A percentile compares a stretch with the other conserved stretches of the same genome.
Conservation (phyloP, 1,140 invertebrate genomes). For the Calliphora vicina region DNA sequence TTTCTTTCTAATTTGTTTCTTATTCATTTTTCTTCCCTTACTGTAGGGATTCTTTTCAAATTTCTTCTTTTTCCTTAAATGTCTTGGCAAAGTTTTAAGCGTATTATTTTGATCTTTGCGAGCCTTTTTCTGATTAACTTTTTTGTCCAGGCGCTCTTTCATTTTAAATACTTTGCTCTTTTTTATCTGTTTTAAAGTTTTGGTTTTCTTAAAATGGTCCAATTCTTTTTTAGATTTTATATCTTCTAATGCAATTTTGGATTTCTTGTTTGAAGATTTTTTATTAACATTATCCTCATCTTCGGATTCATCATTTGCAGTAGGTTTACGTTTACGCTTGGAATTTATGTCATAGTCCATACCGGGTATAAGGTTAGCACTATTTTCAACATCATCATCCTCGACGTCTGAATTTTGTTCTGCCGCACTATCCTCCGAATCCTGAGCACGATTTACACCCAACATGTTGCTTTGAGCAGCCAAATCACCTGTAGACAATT, state of each 20-base stretch:
- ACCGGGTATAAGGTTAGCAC: slow-evolving; percentile 66
- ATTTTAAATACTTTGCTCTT: slow-evolving; percentile 78
- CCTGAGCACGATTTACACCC: slow-evolving; percentile 70
- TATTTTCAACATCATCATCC: slow-evolving; percentile 50
- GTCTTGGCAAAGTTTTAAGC: slow-evolving; percentile 55
- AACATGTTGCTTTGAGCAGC: slow-evolving; percentile 74
- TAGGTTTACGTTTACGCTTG: slow-evolving; percentile 40
- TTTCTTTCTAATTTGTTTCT: slow-evolving; percentile 51
- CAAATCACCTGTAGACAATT: slow-evolving; percentile 72
- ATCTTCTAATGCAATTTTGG: slow-evolving; percentile 39
- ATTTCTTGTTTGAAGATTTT: slow-evolving; percentile 36
- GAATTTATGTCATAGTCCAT: slow-evolving; percentile 66
- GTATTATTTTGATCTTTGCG: slow-evolving; percentile 56
- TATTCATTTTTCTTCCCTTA: slow-evolving; percentile 52
- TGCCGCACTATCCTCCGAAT: slow-evolving; percentile 62
- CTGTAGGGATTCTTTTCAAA: slow-evolving; percentile 45
- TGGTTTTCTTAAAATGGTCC: slow-evolving; percentile 72
- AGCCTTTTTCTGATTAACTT: slow-evolving; percentile 70
- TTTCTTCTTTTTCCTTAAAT: slow-evolving; percentile 53
- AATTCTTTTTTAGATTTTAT: slow-evolving; percentile 71
- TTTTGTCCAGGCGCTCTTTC: slow-evolving; percentile 73
- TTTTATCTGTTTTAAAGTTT: slow-evolving; percentile 73
- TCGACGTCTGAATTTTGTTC: slow-evolving; percentile 58
- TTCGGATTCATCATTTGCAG: background rate
- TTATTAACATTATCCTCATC: slow-evolving; percentile 32